Evolutionary conservation across 2,113 vertebrate species (phyloP).

Genomic region (cat (Felis catus)): DNA sequence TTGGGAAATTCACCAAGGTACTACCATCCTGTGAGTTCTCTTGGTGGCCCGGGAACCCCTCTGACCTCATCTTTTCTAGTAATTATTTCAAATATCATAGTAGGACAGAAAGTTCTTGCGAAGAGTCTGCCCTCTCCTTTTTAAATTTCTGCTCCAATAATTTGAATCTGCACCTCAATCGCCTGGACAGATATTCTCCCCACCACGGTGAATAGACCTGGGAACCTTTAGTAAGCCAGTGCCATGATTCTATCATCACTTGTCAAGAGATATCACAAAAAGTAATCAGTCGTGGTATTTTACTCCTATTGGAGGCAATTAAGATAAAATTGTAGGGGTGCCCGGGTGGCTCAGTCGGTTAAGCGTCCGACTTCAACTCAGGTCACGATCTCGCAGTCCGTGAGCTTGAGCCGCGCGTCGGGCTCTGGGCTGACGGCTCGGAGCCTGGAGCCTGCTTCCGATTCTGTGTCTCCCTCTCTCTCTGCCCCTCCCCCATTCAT

Average conservation of each 20-base stretch:
- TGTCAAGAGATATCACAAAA: background rate
- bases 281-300: slow-evolving; percentile 32
- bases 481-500: no score
- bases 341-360: no score
- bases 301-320: slow-evolving; percentile 30
- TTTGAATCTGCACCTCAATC: background rate
- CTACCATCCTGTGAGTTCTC: background rate
- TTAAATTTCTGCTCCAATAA: background rate
- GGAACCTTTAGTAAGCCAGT: background rate
- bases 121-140: background rate
- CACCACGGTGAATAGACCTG: background rate
- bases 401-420: no score
- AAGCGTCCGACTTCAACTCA: no score
- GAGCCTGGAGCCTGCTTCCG: no score
- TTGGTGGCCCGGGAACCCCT: background rate
- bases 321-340: slow-evolving; percentile 5
- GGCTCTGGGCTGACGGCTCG: no score
- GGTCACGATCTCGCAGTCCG: no score
- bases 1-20: background rate
- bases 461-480: no score
- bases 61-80: slow-evolving; percentile 5
- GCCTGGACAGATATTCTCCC: background rate
- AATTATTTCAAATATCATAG: background rate
- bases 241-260: background rate
- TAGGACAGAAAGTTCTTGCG: background rate